phyloP scores from a whole-genome alignment of 2,113 vertebrate species.

The Datnioides undecimradiatus region DNA sequence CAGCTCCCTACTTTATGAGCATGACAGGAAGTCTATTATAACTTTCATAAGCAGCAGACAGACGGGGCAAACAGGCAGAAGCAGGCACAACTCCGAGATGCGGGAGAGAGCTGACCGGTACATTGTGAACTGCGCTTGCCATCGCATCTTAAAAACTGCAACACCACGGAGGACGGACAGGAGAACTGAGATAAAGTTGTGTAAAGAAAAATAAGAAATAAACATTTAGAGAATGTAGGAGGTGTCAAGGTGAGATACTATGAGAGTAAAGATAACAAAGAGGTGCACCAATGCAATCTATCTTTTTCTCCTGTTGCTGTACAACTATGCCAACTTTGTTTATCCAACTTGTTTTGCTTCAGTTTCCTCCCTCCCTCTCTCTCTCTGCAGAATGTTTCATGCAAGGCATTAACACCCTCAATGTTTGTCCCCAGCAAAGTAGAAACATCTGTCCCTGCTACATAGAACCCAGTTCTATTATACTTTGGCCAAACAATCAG shows the following conservation, averaged over 20 bases:
- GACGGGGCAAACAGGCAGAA: conserved; percentile 47
- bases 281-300: conserved; percentile 16
- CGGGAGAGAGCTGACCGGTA: conserved; percentile 37
- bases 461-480: conserved; percentile 11
- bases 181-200: conserved; percentile 1
- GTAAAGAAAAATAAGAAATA: not conserved
- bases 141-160: conserved; percentile 31
- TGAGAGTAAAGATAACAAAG: conserved; percentile 15
- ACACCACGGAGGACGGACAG: conserved; percentile 7
- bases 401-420: conserved; percentile 38
- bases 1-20: conserved; percentile 77
- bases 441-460: conserved; percentile 63
- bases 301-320: conserved; percentile 12
- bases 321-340: conserved; percentile 24
- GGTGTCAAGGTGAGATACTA: not conserved
- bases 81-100: conserved; percentile 32
- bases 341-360: conserved; percentile 20
- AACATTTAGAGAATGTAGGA: not conserved
- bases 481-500: conserved; percentile 18
- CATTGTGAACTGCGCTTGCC: conserved; percentile 34
- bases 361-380: conserved; percentile 17
- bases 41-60: conserved; percentile 77
- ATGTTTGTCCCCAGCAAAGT: conserved; percentile 40
- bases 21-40: conserved; percentile 84
- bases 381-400: conserved; percentile 40